phyloP scores from a whole-genome alignment of 2,113 vertebrate genomes.

The Hyperopisus bebe region DNA sequence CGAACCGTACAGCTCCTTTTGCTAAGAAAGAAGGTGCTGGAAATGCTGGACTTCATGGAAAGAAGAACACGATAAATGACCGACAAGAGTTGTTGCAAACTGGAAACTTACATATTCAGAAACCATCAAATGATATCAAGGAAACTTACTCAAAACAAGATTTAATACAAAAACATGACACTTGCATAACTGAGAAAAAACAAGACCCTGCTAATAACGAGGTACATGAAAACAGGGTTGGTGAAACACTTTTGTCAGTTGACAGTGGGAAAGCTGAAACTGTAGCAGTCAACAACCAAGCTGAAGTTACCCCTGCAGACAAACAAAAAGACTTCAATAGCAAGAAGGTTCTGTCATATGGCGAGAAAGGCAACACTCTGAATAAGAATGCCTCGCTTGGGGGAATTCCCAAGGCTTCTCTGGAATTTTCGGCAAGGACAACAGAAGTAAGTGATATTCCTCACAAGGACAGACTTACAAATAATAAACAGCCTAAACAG shows the following conservation, averaged over 20 bases:
- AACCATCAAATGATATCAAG: background rate
- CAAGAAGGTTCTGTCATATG: background rate
- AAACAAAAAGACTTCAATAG: background rate
- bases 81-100: background rate
- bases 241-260: background rate
- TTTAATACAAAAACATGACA: background rate
- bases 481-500: background rate
- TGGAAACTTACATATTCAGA: background rate
- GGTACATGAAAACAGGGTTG: background rate
- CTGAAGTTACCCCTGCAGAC: constrained; percentile 6
- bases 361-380: background rate
- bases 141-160: background rate
- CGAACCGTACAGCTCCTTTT: background rate
- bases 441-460: background rate
- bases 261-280: background rate
- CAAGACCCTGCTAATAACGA: background rate
- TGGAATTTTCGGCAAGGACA: background rate
- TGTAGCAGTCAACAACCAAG: constrained; percentile 32
- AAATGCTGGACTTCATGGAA: background rate
- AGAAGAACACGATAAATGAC: background rate
- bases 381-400: background rate
- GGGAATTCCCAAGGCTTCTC: background rate
- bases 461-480: background rate
- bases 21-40: background rate
- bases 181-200: background rate